phyloP scores from a whole-genome alignment of 2,888 invertebrate species.

The Sphaeridia pumilis region DNA sequence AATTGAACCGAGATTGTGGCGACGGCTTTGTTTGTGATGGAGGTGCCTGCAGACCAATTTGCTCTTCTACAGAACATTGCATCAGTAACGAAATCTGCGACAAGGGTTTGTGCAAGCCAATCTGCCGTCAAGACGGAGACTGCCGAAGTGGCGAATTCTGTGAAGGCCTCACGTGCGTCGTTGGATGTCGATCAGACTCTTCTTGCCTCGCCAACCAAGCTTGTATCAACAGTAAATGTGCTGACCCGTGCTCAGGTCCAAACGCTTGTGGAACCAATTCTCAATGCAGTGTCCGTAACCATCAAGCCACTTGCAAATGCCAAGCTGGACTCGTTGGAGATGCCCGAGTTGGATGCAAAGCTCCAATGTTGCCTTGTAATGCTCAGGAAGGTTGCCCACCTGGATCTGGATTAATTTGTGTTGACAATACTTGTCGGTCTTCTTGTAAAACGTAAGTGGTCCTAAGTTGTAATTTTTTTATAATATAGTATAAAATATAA shows the following conservation, averaged over 20 bases:
- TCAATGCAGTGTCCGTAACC: conserved; percentile 55
- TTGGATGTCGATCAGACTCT: conserved; percentile 68
- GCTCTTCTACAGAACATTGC: conserved; percentile 62
- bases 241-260: conserved; percentile 52
- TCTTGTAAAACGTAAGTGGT: conserved; percentile 58
- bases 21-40: conserved; percentile 59
- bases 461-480: neutral
- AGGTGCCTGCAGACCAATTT: conserved; percentile 59
- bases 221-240: conserved; percentile 69
- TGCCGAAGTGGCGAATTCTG: conserved; percentile 80
- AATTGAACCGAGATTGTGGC: conserved; percentile 62
- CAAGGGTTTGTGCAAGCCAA: conserved; percentile 66
- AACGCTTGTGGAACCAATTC: conserved; percentile 48
- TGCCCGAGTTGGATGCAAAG: conserved; percentile 59
- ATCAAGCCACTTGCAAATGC: conserved; percentile 63
- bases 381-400: conserved; percentile 55
- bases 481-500: neutral
- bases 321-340: conserved; percentile 60
- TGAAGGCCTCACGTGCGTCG: conserved; percentile 61
- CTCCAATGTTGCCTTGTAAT: conserved; percentile 53
- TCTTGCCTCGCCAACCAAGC: conserved; percentile 60
- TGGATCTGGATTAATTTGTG: conserved; percentile 60
- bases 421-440: conserved; percentile 63
- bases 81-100: conserved; percentile 71
- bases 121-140: conserved; percentile 72